Base-by-base conservation (phyloP, 2,797 vertebrate genomes). In the Tauraco hartlaubi region DNA sequence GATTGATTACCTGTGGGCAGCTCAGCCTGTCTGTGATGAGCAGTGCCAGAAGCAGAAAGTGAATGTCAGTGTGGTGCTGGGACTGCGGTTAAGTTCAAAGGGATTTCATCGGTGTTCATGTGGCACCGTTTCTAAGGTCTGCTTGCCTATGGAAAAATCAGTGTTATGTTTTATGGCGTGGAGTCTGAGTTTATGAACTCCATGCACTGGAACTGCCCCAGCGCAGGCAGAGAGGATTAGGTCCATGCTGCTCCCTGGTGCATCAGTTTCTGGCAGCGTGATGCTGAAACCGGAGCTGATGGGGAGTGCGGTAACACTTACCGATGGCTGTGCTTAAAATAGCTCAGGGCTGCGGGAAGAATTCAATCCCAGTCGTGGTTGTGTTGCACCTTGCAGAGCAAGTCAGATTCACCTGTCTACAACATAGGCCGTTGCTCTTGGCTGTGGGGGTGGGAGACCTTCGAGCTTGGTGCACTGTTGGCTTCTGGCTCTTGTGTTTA, bases 401-500 rank as follows among this genome's bases (percentile, higher is more conserved):
- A 77, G 19, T 52, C 49, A 37, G 29, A 3, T 55, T 55, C 9
- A 2, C 1, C 8, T 19, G 31, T 55, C 48, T 17, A 28, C 35
- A 28, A 6, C 9, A 2, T 26, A 3, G 23, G 54, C 22, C 1
- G 2, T 35, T 67, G 48, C 19, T 3, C n/a, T 56, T 1, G 2
- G 37, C 21, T 35, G 26, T 28, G 43, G 54, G 15, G 3, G 13
- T 23, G 16, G 33, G 55, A 78, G 19, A 43, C 49, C 49, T 52
- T 35, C 25, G 62, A 20, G 9, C 25, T n/a, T 21, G 41, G 41
- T 85, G n/a, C 21, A 2, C 25, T n/a, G 12, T 18, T 51, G 33
- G 15, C 19, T 67, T 67, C 18, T 73, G 21, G 62, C n/a, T 63
- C 28, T 33, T 67, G 16, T 29, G 25, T 90, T 73, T 35, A 21